Percentiles rank a stretch among this genome's conserved stretches.
Evolutionary conservation across 2,797 vertebrate species (phyloP).

Genomic region (Hylomyscus alleni): DNA sequence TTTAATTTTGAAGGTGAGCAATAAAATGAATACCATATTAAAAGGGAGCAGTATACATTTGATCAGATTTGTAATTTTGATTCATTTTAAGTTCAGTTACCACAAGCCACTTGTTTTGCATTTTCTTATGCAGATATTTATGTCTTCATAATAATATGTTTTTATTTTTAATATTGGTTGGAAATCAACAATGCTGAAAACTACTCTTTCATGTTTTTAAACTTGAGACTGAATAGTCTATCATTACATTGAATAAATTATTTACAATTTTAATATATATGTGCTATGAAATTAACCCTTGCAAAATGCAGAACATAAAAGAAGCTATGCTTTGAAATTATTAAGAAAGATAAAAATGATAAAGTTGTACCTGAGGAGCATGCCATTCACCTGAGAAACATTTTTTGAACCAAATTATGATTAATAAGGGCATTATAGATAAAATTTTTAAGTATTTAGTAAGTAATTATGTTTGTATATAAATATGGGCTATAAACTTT

Average conservation of each 20-base stretch:
- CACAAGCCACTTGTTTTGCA: neutral
- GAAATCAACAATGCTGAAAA: constrained; percentile 40
- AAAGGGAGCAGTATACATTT: constrained; percentile 30
- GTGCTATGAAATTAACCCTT: constrained; percentile 32
- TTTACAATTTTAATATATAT: constrained; percentile 16
- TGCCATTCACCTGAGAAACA: neutral
- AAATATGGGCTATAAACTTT: neutral
- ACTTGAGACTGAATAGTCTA: neutral
- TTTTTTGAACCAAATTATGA: neutral
- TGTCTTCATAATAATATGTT: neutral
- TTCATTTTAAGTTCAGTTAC: constrained; percentile 37
- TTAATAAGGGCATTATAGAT: neutral
- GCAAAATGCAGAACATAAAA: neutral
- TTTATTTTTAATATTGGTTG: constrained; percentile 20
- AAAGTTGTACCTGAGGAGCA: neutral
- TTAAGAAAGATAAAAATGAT: neutral
- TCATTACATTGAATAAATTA: constrained; percentile 2
- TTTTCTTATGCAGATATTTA: constrained; percentile 48
- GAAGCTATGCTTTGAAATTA: neutral
- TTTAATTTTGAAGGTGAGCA: constrained; percentile 63
- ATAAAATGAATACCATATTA: neutral
- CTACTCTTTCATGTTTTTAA: constrained; percentile 5
- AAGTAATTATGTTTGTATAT: constrained; percentile 23
- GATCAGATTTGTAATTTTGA: constrained; percentile 44
- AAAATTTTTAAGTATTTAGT: neutral